Conservation (phyloP, 2,797 vertebrate genomes). For the Paratrypauchen microcephalus region DNA sequence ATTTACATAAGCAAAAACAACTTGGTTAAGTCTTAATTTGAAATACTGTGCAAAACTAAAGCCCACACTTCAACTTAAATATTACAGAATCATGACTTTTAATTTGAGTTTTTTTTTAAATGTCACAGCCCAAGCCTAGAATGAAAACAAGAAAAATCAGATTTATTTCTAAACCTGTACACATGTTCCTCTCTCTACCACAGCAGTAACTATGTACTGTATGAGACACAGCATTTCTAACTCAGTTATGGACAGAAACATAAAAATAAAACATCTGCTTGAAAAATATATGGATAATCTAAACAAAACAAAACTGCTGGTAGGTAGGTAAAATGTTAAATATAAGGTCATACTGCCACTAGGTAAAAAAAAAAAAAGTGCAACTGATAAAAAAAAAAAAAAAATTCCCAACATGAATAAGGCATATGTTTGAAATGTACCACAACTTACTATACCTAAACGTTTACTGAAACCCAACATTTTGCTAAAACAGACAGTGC, state of each 20-base stretch:
- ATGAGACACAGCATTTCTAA: constrained; percentile 21
- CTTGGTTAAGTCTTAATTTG: neutral
- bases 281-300: constrained; percentile 64
- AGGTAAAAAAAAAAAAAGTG: constrained; percentile 56
- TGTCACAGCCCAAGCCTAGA: neutral
- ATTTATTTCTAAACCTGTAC: constrained; percentile 68
- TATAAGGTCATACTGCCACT: constrained; percentile 40
- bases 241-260: constrained; percentile 56
- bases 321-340: constrained; percentile 58
- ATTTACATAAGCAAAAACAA: neutral
- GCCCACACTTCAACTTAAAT: neutral
- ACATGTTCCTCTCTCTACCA: constrained; percentile 46
- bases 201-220: constrained; percentile 34
- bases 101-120: neutral
- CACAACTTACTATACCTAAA: constrained; percentile 60
- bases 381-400: constrained; percentile 40
- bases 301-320: constrained; percentile 56
- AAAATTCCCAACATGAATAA: constrained; percentile 57
- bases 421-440: constrained; percentile 67
- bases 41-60: neutral
- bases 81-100: neutral
- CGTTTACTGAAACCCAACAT: constrained; percentile 29
- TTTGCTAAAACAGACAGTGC: constrained; percentile 17
- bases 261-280: constrained; percentile 54
- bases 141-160: constrained; percentile 49